Percentiles rank a stretch among this genome's conserved stretches.
Evolutionary conservation across 1,140 invertebrate genomes (phyloP).

Genomic region (Caerostris darwini): DNA sequence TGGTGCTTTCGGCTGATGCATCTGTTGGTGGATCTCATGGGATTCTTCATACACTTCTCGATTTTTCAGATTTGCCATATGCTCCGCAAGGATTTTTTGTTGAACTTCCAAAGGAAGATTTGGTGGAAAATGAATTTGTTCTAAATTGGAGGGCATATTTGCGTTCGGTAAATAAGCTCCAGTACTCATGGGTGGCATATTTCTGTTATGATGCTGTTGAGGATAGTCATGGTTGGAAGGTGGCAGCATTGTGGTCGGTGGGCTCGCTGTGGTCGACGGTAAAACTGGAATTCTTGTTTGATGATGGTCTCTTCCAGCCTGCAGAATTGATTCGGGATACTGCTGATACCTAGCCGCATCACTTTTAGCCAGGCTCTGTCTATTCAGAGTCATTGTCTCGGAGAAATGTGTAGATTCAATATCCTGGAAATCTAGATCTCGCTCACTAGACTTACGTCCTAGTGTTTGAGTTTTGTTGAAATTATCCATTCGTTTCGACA

Average conservation of each 20-base stretch:
- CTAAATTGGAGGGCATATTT: constrained; percentile 15
- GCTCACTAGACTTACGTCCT: constrained; percentile 57
- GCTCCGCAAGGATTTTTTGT: constrained; percentile 60
- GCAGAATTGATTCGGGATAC: constrained; percentile 9
- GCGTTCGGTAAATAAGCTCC: constrained; percentile 55
- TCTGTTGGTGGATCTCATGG: constrained; percentile 26
- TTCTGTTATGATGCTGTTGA: constrained; percentile 21
- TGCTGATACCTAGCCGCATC: constrained; percentile 30
- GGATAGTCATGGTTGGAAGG: background rate
- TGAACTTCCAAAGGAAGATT: constrained; percentile 64
- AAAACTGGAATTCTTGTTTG: background rate
- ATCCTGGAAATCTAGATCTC: constrained; percentile 45
- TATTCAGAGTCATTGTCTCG: constrained; percentile 70
- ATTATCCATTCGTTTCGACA: constrained; percentile 44
- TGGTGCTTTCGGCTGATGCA: background rate
- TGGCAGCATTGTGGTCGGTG: constrained; percentile 67
- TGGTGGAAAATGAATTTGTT: constrained; percentile 48
- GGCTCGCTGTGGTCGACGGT: constrained; percentile 45
- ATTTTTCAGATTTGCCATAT: constrained; percentile 62
- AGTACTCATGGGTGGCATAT: constrained; percentile 8
- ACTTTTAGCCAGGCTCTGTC: constrained; percentile 66
- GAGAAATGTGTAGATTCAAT: constrained; percentile 55
- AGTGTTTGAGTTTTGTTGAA: constrained; percentile 64
- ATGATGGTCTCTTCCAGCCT: constrained; percentile 46
- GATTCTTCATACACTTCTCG: constrained; percentile 27